These are phyloP conservation scores for Sebastes schlegelii DNA, from an alignment of 2,113 vertebrate species.

Conservation along the genomic window DNA sequence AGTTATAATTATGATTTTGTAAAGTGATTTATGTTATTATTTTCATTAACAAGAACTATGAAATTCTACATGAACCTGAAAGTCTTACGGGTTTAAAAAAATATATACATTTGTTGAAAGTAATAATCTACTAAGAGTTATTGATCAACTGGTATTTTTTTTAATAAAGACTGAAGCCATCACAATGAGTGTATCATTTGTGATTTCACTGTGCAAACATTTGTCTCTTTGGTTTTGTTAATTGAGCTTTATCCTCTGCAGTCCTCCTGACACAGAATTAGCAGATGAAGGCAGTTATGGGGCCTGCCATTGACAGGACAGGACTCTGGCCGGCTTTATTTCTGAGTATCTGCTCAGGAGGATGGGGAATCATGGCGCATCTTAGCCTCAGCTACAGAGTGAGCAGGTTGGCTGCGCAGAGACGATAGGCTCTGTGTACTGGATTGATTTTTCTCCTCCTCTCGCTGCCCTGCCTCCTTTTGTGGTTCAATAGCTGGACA, in stretches of 20 bases:
- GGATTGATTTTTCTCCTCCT: slow-evolving; percentile 96
- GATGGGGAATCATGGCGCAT: slow-evolving; percentile 43
- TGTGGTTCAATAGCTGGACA: slow-evolving; percentile 93
- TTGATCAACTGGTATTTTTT: neutral
- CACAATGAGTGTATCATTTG: slow-evolving; percentile 17
- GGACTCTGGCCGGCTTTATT: slow-evolving; percentile 34
- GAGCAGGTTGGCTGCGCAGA: slow-evolving; percentile 63
- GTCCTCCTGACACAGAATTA: slow-evolving; percentile 10
- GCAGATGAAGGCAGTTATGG: too few species aligned
- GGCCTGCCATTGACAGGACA: slow-evolving; percentile 29
- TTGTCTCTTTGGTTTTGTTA: slow-evolving; percentile 23
- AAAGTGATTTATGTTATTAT: neutral
- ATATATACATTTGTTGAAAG: neutral
- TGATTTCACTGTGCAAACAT: slow-evolving; percentile 25
- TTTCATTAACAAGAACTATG: neutral
- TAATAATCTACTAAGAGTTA: neutral
- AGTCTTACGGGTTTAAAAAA: neutral
- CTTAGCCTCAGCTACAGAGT: slow-evolving; percentile 56
- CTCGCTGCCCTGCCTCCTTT: slow-evolving; percentile 81
- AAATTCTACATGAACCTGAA: neutral
- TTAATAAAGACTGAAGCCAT: slow-evolving; percentile 9
- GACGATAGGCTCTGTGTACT: slow-evolving; percentile 75
- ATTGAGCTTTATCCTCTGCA: neutral
- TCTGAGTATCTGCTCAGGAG: slow-evolving; percentile 19
- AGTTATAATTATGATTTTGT: neutral